Evolutionary conservation across 2,888 invertebrate species (phyloP), one percentile per base, ranked within the genome.

Genomic region (Amorpha juglandis): DNA sequence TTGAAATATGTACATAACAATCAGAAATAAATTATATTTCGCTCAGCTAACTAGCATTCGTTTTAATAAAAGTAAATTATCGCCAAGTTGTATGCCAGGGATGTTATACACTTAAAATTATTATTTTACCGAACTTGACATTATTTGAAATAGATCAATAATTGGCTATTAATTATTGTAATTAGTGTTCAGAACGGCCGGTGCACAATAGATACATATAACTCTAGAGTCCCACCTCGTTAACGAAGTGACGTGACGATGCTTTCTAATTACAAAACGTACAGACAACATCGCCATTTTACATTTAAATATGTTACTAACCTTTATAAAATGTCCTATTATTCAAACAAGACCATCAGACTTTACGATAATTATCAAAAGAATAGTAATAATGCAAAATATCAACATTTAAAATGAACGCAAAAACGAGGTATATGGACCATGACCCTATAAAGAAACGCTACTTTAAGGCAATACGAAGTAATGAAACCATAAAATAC

Each of bases 301-400:
- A 65, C 63, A 50, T 48, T 67, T 33, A 63, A 67, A 63, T 63
- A 55, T 50, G 47, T 58, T 27, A 68, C 66, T 82, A 79, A 82
- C 83, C 83, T 82, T 83, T 81, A 69, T 68, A 74, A 79, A 77
- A 73, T 75, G 70, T 71, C 72, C 72, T 70, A 78, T 76, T 78
- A 78, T 58, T 58, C 58, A 58, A 58, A 12, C n/a, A 11, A 66
- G 50, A 51, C 48, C 62, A 68, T 72, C 66, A 71, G 78, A 73
- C 74, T 75, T 79, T 80, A 82, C 71, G 81, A 80, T 80, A 74
- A 77, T 69, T 76, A 77, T 77, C 77, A 65, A 71, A 71, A 71
- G 70, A 80, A 79, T 80, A 73, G 75, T 71, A 74, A 69, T 71
- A 74, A 73, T 69, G 69, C 70, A 71, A 73, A 73, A 68, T 69